A percentile compares a stretch with the other conserved stretches of the same genome.
These are phyloP conservation scores for Dendrophyllia cribrosa DNA, from an alignment of 64 coral and sea anemone species.

Conservation along the genomic window DNA sequence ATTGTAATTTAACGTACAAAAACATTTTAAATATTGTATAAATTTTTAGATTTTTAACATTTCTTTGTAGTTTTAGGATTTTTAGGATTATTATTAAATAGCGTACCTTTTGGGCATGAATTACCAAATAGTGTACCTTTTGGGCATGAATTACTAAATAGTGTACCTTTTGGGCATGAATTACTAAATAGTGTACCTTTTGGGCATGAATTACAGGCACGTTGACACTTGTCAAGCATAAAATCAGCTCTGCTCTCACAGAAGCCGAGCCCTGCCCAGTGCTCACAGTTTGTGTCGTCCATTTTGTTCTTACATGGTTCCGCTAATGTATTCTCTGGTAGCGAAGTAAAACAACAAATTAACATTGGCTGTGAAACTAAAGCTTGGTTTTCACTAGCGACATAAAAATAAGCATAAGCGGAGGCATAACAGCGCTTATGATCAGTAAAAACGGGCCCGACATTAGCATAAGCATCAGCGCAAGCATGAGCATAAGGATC, in stretches of 20 bases:
- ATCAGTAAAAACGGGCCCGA: no score
- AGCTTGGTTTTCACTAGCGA: no score
- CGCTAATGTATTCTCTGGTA: not conserved
- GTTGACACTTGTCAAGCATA: constrained; percentile 56
- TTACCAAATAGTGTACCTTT: constrained; percentile 17
- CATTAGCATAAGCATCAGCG: no score
- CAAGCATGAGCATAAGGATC: no score
- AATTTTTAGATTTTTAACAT: no score
- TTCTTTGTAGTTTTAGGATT: no score
- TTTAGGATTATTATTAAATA: not conserved
- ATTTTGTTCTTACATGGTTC: constrained; percentile 39
- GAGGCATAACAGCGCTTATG: no score
- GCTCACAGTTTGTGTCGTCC: constrained; percentile 55
- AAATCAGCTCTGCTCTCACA: not conserved
- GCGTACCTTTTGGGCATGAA: constrained; percentile 42
- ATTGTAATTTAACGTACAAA: no score
- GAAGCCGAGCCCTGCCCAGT: constrained; percentile 18
- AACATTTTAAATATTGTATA: no score
- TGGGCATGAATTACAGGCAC: constrained; percentile 46
- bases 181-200: constrained; percentile 12
- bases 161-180: constrained; percentile 41
- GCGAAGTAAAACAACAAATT: not conserved
- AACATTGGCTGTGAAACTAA: no score
- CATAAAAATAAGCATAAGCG: no score
- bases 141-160: constrained; percentile 26